Base-by-base conservation (phyloP, 2,113 vertebrate genomes). In the Macroglossus sobrinus region DNA sequence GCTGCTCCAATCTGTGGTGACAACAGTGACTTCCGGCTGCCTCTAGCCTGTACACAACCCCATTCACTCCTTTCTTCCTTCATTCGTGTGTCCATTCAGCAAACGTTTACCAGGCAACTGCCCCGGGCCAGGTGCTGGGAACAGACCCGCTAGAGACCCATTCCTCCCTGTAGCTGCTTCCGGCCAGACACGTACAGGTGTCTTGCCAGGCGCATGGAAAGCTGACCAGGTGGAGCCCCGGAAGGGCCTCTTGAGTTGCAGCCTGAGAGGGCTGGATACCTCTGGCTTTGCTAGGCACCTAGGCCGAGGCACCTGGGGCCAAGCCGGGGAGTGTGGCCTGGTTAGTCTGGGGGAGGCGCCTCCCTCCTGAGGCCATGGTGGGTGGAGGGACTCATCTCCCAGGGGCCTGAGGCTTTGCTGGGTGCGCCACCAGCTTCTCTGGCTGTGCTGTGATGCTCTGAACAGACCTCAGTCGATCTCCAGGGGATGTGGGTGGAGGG, bases 401-500 rank as follows among this genome's bases (percentile, higher is more conserved):
- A 47, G 57, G 53, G 66, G 11, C 7, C 7, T 0, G 16, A 47
- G 75, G 50, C 81, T 78, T 68, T 53, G 66, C 78, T 21, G 21
- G 64, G 84, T 14, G 16, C 55, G 79, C 18, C 72, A 1, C 18
- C 1, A 1, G 53, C 45, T 64, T 43, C 69, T 57, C n/a, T 64
- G 94, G 87, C 72, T 6, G 11, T 0, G 0, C 43, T 18, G 11
- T 4, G 15, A 5, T 72, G 35, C 72, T 35, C 61, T 4, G 43
- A n/a, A 13, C 10, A 5, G 68, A 38, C 45, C 61, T 28, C 0
- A 1, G 6, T 57, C 8, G 0, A 0, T 21, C 47, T 74, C 15
- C 12, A 0, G 7, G 24, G 43, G 19, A 3, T 0, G 4, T 4
- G 84, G 84, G 8, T 5, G 5, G 21, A 0, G 45, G 38, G 45